These are phyloP conservation scores for Planococcus citri DNA, from an alignment of 1,140 invertebrate genomes.

Conservation along the genomic window DNA sequence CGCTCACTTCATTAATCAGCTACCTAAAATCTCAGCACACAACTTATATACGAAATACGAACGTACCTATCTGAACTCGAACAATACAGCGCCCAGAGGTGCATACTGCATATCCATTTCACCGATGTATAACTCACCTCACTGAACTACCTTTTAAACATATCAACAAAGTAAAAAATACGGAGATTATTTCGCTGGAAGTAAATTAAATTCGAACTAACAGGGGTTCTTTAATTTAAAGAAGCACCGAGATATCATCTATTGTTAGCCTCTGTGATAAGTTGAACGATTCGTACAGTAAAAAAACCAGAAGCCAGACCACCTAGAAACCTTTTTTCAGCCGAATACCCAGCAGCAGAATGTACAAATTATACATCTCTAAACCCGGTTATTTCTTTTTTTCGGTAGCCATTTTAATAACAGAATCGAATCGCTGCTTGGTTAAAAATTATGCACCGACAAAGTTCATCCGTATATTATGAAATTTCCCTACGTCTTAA, in stretches of 20 bases:
- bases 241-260: not conserved
- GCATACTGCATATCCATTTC: not conserved
- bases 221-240: not conserved
- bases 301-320: constrained; percentile 2
- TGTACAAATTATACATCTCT: not conserved
- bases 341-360: not conserved
- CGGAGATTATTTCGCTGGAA: not conserved
- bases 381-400: not conserved
- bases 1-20: no score
- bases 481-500: not conserved
- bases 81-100: not conserved
- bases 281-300: not conserved
- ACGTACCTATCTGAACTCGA: no score
- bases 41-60: no score
- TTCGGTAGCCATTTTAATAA: constrained; percentile 7
- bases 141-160: not conserved
- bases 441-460: not conserved
- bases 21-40: no score
- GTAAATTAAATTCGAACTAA: not conserved
- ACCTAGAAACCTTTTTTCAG: not conserved
- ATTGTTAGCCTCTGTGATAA: not conserved
- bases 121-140: not conserved
- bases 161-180: not conserved
- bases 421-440: not conserved
- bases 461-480: not conserved